Evolutionary conservation across 1,140 invertebrate genomes (phyloP).

Genomic region (Olivierus martensii): DNA sequence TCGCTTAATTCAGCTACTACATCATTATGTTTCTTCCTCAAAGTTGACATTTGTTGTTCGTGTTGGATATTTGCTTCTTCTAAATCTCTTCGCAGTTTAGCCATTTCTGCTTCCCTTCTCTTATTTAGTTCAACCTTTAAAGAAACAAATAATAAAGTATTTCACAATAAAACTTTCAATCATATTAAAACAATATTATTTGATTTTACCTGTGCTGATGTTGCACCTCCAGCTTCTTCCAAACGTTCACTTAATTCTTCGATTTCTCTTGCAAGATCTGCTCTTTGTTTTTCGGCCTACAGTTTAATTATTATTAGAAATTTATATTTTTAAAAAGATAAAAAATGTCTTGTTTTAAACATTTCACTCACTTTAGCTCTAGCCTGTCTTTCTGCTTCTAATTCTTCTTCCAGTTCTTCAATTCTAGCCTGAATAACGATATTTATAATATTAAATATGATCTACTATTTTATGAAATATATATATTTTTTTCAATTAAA

Average conservation of each 20-base stretch:
- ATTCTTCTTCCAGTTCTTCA: conserved; percentile 94
- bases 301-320: neutral
- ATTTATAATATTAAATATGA: too few species aligned
- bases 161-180: neutral
- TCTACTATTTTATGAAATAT: too few species aligned
- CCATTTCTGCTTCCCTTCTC: conserved; percentile 95
- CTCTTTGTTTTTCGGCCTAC: conserved; percentile 84
- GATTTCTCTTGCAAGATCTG: conserved; percentile 87
- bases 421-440: conserved; percentile 58
- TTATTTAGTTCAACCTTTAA: conserved; percentile 89
- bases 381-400: conserved; percentile 92
- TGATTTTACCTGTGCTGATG: conserved; percentile 49
- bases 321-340: too few species aligned
- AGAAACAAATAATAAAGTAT: neutral
- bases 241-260: conserved; percentile 94
- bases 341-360: neutral
- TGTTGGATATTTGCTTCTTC: conserved; percentile 98
- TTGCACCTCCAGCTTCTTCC: conserved; percentile 97
- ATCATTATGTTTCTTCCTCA: conserved; percentile 99
- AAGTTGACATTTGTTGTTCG: conserved; percentile 80
- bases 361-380: conserved; percentile 66
- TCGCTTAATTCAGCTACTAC: conserved; percentile 96
- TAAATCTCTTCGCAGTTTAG: conserved; percentile 93
- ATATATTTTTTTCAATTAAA: too few species aligned
- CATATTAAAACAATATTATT: neutral